Evolutionary conservation across 2,888 invertebrate genomes (phyloP), one percentile per base, ranked within the genome.

Genomic region (Papilio gigon): DNA sequence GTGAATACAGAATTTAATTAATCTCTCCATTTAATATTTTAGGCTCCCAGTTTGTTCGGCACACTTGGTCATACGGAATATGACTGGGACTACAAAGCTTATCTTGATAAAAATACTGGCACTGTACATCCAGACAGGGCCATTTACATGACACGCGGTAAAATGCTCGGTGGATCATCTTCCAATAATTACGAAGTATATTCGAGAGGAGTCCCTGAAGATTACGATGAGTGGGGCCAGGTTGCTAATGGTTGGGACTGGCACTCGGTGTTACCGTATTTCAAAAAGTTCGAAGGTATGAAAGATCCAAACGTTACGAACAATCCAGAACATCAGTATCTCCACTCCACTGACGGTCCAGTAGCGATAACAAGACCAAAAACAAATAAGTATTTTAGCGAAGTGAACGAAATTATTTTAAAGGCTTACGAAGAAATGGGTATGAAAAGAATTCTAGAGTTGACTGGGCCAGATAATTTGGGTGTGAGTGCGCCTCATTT

Each of bases 101-200:
- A 76, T 8, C 70, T 81, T 0, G 80, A 81, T 65, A 47, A 74
- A 60, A 78, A 76, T 0, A 73, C 73, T 35, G 81, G 81, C 0
- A 71, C 73, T 33, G 50, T 73, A 9, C 81, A 82, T 64, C 69
- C 71, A 4, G 72, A 72, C 0, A 72, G 81, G 22, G 70, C 71
- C 5, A 42, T 79, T 25, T 77, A 71, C 44, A 68, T 80, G 75
- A 74, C 78, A 2, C 73, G 78, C 27, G 82, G 82, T 0, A 82
- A 80, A 71, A 77, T 79, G 76, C 75, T 83, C 4, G 82, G 82
- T 20, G 82, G 82, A 1, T 77, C 76, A 0, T 82, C 82, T 0
- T 78, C 80, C 2, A 75, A 71, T 35, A 83, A 83, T 71, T 80
- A 77, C 27, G 77, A 80, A 65, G 67, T 81, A 12, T 81, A 83